phyloP scores from a whole-genome alignment of 1,140 invertebrate genomes.

The Melanaphis sacchari region DNA sequence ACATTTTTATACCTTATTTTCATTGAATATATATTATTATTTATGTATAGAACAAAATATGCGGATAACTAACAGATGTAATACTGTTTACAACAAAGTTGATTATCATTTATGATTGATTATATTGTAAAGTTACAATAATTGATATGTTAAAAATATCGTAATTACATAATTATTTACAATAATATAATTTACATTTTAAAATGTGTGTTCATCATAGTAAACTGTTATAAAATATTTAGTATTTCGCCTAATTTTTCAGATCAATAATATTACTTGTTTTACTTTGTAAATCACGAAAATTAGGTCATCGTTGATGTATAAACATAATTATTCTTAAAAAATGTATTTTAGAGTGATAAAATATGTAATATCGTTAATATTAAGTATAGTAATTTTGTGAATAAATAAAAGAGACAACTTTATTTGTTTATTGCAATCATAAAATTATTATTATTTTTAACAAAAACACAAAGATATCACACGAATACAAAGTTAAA shows the following conservation, averaged over 20 bases:
- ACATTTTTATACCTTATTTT: background rate
- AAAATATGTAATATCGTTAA: background rate
- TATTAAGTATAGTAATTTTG: background rate
- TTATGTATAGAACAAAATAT: background rate
- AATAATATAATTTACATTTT: background rate
- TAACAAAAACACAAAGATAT: background rate
- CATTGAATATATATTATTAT: background rate
- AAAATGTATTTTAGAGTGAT: background rate
- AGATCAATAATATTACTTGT: background rate
- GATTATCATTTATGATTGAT: background rate
- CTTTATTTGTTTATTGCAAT: background rate
- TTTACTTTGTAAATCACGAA: background rate
- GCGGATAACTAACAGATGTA: background rate
- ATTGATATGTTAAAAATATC: background rate
- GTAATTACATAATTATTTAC: background rate
- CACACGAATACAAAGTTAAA: background rate
- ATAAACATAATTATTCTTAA: background rate
- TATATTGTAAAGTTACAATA: background rate
- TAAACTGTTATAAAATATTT: background rate
- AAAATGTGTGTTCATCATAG: background rate
- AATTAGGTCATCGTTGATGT: background rate
- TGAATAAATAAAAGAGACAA: background rate
- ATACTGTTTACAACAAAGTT: background rate
- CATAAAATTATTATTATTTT: background rate
- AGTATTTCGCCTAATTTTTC: background rate